Evolutionary conservation across 64 coral and sea anemone genomes (phyloP).

Genomic region (Anthopleura sola): DNA sequence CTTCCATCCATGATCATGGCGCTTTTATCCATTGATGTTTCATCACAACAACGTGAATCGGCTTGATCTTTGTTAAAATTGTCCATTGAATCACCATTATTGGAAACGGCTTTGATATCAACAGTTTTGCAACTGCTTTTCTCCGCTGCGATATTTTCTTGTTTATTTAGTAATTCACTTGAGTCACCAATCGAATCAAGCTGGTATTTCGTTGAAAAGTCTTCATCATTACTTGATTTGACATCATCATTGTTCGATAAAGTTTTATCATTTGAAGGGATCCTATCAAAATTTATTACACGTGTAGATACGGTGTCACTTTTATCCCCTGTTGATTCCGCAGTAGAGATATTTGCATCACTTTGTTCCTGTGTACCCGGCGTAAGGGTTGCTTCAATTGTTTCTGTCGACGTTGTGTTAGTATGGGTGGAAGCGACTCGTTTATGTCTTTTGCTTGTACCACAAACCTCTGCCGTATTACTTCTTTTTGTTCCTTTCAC

Average conservation of each 20-base stretch:
- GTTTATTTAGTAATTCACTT: neutral
- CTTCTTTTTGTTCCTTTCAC: neutral
- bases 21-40: neutral
- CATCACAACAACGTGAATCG: neutral
- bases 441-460: neutral
- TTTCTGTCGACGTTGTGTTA: neutral
- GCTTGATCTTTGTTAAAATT: neutral
- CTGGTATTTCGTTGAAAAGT: neutral
- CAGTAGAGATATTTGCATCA: neutral
- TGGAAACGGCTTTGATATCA: neutral
- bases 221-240: neutral
- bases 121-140: neutral
- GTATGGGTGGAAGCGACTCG: neutral
- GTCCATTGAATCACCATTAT: neutral
- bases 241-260: neutral
- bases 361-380: neutral
- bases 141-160: neutral
- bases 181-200: neutral
- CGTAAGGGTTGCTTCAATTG: neutral
- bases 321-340: neutral
- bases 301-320: neutral
- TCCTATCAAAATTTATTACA: neutral
- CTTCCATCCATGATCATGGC: neutral
- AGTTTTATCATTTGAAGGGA: neutral
- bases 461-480: neutral